Conservation (phyloP, 1,140 invertebrate species). For the Schlechtendalia chinensis region DNA sequence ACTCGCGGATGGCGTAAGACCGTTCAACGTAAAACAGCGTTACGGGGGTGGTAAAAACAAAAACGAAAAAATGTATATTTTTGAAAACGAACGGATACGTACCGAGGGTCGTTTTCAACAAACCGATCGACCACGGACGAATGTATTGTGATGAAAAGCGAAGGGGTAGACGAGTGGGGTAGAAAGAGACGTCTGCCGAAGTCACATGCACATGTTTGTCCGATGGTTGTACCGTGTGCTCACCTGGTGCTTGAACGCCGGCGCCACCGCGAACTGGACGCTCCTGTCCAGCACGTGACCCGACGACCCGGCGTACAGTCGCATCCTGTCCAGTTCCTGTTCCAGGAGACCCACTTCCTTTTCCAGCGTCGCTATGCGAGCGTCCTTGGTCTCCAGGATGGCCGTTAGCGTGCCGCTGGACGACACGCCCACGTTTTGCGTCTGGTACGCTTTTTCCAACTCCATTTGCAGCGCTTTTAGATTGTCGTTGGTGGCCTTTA, state of each 20-base stretch:
- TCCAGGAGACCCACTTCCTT: conserved; percentile 75
- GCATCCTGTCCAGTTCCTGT: conserved; percentile 65
- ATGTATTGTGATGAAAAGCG: not conserved
- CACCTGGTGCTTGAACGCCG: conserved; percentile 44
- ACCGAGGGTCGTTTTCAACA: not conserved
- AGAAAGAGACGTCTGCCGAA: conserved; percentile 12
- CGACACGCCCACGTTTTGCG: conserved; percentile 61
- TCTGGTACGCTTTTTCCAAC: conserved; percentile 70
- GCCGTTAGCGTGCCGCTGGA: conserved; percentile 71
- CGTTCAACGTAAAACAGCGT: too few species aligned
- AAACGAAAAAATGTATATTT: too few species aligned
- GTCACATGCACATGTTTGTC: conserved; percentile 27
- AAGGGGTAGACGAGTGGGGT: conserved; percentile 26
- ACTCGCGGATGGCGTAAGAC: too few species aligned
- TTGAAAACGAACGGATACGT: not conserved
- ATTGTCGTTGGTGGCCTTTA: conserved; percentile 77
- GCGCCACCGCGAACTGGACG: conserved; percentile 5
- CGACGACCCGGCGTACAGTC: conserved; percentile 34
- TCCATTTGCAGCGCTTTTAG: conserved; percentile 74
- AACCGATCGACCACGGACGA: not conserved
- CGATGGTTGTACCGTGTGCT: not conserved
- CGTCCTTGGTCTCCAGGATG: conserved; percentile 80
- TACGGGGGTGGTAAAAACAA: too few species aligned
- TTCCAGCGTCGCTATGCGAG: conserved; percentile 79
- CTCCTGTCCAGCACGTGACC: conserved; percentile 31